Evolutionary conservation across 2,888 invertebrate genomes (phyloP), one percentile per base, ranked within the genome.

Genomic region (Microplitis deprimator): DNA sequence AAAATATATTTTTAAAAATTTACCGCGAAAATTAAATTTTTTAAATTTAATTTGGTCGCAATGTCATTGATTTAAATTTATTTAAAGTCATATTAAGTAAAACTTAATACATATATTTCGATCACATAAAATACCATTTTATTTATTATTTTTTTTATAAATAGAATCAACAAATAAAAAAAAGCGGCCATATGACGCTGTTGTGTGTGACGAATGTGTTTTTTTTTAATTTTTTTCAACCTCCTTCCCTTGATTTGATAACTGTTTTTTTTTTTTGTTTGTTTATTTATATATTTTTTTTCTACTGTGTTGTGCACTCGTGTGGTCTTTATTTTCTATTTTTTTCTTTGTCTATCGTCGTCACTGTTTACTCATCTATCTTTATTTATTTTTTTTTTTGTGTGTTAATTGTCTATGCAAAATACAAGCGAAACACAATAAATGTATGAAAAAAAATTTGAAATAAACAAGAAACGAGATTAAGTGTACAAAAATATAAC

Each of bases 111-210:
- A 50, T 13, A 50, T 13, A 50, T 16, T n/a, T 62, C 62, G 62
- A 39, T 67, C 67, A 67, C n/a, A 20, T 41, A 16, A 8, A 41
- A 50, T 20, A 17, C 16, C 40, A 50, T 10, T 41, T 17, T 69
- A 69, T 50, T 50, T 50, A 50, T 8, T 71, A 71, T 38, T 40
- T 62, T 7, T 72, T 70, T 60, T 62, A 61, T 59, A 29, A 70
- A 20, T 38, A 70, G 17, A 6, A 5, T 29, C 29, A 29, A 50
- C 29, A 65, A 70, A 79, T 1, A 41, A 50, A 77, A 84, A 67
- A 80, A 50, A 50, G 50, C 85, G 85, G 85, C 86, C 84, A 79
- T 80, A 80, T 74, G 86, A 85, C 87, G 86, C 85, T 84, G 84
- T 82, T 80, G 82, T 84, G 83, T 84, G 85, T 83, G 81, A 76